phyloP scores from a whole-genome alignment of 1,140 invertebrate genomes.

The Drosophila guanche region DNA sequence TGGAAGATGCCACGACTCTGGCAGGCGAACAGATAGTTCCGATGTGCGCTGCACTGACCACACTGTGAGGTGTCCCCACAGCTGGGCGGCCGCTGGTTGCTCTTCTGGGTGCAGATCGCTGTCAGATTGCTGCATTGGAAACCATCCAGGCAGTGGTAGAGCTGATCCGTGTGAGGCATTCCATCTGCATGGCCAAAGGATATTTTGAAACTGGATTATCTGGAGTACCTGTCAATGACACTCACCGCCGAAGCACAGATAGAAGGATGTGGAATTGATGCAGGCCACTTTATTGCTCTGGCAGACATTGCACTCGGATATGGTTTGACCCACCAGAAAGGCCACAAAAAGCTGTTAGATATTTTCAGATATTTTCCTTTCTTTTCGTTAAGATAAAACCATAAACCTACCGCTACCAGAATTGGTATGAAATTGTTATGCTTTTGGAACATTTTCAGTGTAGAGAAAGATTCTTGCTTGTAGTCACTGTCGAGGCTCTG shows the following conservation, averaged over 20 bases:
- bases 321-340: constrained; percentile 25
- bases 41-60: constrained; percentile 69
- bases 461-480: constrained; percentile 7
- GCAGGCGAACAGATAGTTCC: constrained; percentile 73
- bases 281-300: constrained; percentile 71
- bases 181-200: constrained; percentile 20
- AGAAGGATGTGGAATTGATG: constrained; percentile 76
- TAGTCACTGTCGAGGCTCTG: constrained; percentile 68
- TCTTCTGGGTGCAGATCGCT: constrained; percentile 74
- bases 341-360: constrained; percentile 21
- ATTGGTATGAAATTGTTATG: constrained; percentile 19
- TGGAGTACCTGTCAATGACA: background rate
- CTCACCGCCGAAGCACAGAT: constrained; percentile 76
- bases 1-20: constrained; percentile 69
- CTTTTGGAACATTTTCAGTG: constrained; percentile 20
- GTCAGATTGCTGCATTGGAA: constrained; percentile 66
- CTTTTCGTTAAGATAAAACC: background rate
- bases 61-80: constrained; percentile 73
- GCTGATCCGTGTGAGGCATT: constrained; percentile 43
- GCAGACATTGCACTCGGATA: constrained; percentile 68
- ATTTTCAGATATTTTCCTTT: background rate
- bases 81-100: constrained; percentile 60
- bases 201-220: background rate
- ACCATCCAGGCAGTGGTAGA: constrained; percentile 69
- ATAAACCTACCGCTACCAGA: constrained; percentile 36